Base-by-base conservation (phyloP, 2,113 vertebrate species). In the Butastur rufipennis region DNA sequence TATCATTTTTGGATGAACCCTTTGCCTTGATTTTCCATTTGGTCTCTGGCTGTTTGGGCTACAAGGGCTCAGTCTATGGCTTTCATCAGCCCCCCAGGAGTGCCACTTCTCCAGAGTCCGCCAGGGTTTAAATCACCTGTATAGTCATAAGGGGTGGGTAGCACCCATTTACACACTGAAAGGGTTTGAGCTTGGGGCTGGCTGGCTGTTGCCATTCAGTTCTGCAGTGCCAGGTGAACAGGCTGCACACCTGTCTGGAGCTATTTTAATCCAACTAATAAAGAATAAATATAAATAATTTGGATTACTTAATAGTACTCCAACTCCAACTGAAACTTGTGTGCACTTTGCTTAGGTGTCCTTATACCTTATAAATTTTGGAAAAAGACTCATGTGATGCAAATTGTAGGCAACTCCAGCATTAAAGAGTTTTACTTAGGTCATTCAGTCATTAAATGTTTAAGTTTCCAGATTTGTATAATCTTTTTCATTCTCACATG, bases 101-200 rank as follows among this genome's bases (percentile, higher is more conserved):
- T 36, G 16, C 9, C 25, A 26, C 5, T 68, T 72, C 17, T 68
- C 22, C 1, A 1, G 47, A 77, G 16, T 3, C 29, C 6, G 0
- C 21, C 0, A 0, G 8, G 5, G 3, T 31, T 27, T 71, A 59
- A 40, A 71, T 52, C 61, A 29, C 34, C 9, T 61, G 3, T 50
- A 15, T 10, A 62, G 42, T 26, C 19, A 5, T 23, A 32, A 32
- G 7, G 8, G 5, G 5, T 62, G 34, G 10, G 16, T 21, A 82
- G 53, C 26, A 36, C 36, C 34, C 25, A 19, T 34, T 73, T 58
- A 47, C n/a, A 31, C 11, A 63, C 5, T 0, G 1, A 11, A 36
- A 42, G 11, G 2, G 4, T 79, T 71, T 70, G 31, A 6, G 3
- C 1, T 26, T 45, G 16, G 13, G 14, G 4, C 53, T 42, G 36